Base-by-base conservation (phyloP, 1,140 invertebrate genomes). In the Anoplolepis gracilipes region DNA sequence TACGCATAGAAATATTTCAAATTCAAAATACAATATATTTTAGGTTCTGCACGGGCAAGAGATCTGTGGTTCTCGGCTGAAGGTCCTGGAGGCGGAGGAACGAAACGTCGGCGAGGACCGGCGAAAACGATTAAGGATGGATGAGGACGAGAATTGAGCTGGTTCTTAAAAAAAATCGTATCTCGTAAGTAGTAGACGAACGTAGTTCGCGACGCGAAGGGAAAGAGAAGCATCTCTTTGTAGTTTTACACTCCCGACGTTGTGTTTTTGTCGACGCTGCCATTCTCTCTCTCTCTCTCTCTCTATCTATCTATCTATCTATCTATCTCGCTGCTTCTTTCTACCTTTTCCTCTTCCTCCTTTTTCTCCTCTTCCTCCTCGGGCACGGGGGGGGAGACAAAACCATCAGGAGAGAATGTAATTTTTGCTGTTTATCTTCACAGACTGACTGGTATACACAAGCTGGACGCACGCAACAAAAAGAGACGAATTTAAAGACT, bases 71-170 rank as follows among this genome's bases (percentile, higher is more conserved):
- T 96, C 97, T 16, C 96, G 97, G 79, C 92, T 98, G 46, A 98
- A 99, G 94, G 98, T 99, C 6, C 96, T 99, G 92, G 97, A 98
- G 93, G 98, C 98, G 10, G 98, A 99, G 93, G 98, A 98, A 85
- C 96, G 96, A 25, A 96, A 95, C 85, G 94, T 95, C 13, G 95
- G 93, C 13, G 95, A 96, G 13, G 94, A 95, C 85, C 94, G 95
- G 75, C 93, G 96, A 84, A 96, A 96, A 91, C 93, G 96, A 86
- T 84, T 95, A 65, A 92, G 95, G 91, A 94, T 95, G 91, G 95
- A 96, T 67, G 95, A 95, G 72, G 95, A 95, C 33, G 94, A 95
- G 82, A 91, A 95, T 89, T 95, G 93, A 93, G 84, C 88, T 62
- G 65, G 36, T 73, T 86, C 49, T 86, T 87, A 79, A 84, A 53